These are phyloP conservation scores for Glaucopsyche alexis DNA, from an alignment of 2,888 invertebrate genomes.

Conservation along the genomic window DNA sequence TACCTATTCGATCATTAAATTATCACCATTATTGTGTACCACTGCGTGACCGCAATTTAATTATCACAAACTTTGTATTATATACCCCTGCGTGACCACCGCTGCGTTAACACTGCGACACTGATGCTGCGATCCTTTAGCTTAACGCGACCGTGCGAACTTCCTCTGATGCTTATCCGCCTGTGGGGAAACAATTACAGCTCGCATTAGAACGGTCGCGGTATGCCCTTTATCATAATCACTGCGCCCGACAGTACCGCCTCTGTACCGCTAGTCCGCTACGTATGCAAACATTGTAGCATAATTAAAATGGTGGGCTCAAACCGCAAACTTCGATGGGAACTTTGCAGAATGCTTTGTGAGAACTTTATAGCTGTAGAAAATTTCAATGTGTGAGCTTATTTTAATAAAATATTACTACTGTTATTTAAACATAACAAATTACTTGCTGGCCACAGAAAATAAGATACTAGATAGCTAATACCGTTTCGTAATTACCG, in stretches of 20 bases:
- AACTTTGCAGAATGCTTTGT: neutral
- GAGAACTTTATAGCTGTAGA: neutral
- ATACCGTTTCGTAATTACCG: neutral
- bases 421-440: no score
- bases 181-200: slow-evolving; percentile 17
- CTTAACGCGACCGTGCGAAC: slow-evolving; percentile 8
- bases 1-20: no score
- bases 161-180: slow-evolving; percentile 19
- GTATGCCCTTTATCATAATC: slow-evolving; percentile 20
- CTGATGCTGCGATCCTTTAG: neutral
- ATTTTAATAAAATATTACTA: no score
- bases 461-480: neutral
- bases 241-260: neutral
- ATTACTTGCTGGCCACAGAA: neutral
- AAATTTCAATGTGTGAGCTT: neutral
- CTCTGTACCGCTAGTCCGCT: neutral
- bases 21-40: no score
- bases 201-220: slow-evolving; percentile 20
- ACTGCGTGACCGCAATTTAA: no score
- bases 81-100: neutral
- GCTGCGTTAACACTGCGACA: neutral
- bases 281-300: slow-evolving; percentile 5
- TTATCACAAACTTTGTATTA: neutral
- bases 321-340: neutral
- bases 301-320: slow-evolving; percentile 13